Evolutionary conservation across 2,888 invertebrate species (phyloP), one percentile per base, ranked within the genome.

Genomic region (Cosmia pyralina): DNA sequence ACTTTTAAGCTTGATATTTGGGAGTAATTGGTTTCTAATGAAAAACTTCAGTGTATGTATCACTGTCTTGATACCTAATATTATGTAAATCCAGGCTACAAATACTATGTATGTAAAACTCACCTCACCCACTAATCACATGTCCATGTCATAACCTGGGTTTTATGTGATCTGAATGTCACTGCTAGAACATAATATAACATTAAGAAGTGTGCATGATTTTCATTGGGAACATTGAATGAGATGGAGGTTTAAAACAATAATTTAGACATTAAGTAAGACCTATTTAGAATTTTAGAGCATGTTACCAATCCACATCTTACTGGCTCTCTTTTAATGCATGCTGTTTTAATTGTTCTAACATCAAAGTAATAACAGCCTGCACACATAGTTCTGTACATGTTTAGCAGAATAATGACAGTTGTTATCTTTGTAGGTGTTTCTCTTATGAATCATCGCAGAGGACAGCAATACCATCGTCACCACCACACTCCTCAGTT

Each of bases 371-470:
- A 70, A 73, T 71, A 83, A 72, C 73, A 69, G 60, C 62, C 73
- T 79, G 83, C 65, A 73, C 59, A 48, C 17, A 50, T 19, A 17
- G 2, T n/a, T 38, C 52, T 19, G 28, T 28, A 28, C 55, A 53
- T 62, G 4, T 50, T 38, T 55, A n/a, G 17, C 55, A 66, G 52
- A 60, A 62, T 77, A 82, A 66, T 81, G 17, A 77, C 48, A 17
- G 34, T 60, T 72, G 15, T 34, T 11, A 72, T 73, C 58, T 73
- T 86, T 93, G 70, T 90, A 98, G 98, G 97, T 98, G 98, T 90
- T 97, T 97, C 87, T 98, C 98, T 2, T 98, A 98, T 87, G 98
- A 98, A 88, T 97, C 97, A 60, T 95, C 97, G 22, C 97, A 97
- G 90, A 96, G 97, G 80, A 93, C 96, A 64, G 95, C 96, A 38